Evolutionary conservation across 2,113 vertebrate genomes (phyloP), one percentile per base, ranked within the genome.

Genomic region (Sakesphorus luctuosus): DNA sequence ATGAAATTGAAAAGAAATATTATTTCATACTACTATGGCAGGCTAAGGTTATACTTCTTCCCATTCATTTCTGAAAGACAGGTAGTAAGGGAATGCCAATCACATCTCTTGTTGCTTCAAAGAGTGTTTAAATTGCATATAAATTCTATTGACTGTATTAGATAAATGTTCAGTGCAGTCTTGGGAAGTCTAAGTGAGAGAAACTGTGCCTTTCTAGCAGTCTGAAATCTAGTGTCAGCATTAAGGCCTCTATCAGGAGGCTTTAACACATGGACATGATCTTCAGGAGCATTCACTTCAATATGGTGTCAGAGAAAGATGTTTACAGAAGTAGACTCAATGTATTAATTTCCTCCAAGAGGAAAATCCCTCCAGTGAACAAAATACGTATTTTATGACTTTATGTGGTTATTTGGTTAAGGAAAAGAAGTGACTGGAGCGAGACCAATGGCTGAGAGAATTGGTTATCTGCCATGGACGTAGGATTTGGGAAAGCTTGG

Each of bases 261-360:
- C 52, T 87, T 87, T 69, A 80, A 87, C 26, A 52, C 66, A 58
- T 4, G 4, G 53, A 40, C 33, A 12, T 69, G 26, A 28, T 88
- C 15, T 44, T 83, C 71, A 79, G 63, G 73, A 84, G 23, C 86
- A 84, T 94, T 89, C 78, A 89, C 66, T 82, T 74, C 81, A 89
- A 53, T 67, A 69, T 84, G 24, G 5, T 95, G 97, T 94, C 52
- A 24, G 83, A 97, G 95, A 72, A 95, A 94, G 84, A 71, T 53
- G 52, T 91, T 87, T 20, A 83, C 73, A 90, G 83, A 90, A 95
- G 96, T 87, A 83, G 83, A 93, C 95, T 94, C 91, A 84, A 94
- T 91, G 86, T 31, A 40, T 80, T 83, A 74, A 76, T 96, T 97
- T 94, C 43, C 5, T 20, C 59, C 50, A 76, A 96, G 88, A 97